phyloP scores from a whole-genome alignment of 2,888 invertebrate genomes.

The Hololepta plana region DNA sequence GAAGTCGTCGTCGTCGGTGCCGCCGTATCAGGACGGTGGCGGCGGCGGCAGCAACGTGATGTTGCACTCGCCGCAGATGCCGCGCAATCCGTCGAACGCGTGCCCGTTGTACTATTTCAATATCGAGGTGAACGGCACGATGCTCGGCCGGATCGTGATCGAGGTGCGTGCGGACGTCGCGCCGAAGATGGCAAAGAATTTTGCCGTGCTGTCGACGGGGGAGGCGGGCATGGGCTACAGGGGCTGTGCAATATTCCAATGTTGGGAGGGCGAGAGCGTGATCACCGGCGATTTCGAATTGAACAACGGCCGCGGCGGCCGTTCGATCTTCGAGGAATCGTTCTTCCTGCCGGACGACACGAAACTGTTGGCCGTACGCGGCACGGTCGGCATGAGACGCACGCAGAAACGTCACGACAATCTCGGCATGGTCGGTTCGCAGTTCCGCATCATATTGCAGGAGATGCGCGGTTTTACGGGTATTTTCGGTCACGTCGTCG shows the following conservation, averaged over 20 bases:
- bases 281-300: constrained; percentile 67
- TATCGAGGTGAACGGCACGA: constrained; percentile 52
- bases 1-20: too few relatives aligned
- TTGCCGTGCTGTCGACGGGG: constrained; percentile 50
- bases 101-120: constrained; percentile 62
- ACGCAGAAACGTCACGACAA: constrained; percentile 66
- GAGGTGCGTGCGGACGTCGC: constrained; percentile 63
- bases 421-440: constrained; percentile 66
- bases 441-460: constrained; percentile 63
- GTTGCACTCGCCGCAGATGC: constrained; percentile 34
- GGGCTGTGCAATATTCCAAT: constrained; percentile 65
- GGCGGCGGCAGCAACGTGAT: too few relatives aligned
- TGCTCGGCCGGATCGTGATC: constrained; percentile 54
- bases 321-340: constrained; percentile 57
- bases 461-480: constrained; percentile 72
- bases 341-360: constrained; percentile 71
- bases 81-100: constrained; percentile 35
- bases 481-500: constrained; percentile 64
- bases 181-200: constrained; percentile 67
- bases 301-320: constrained; percentile 64
- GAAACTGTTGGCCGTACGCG: constrained; percentile 53
- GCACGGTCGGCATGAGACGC: constrained; percentile 65
- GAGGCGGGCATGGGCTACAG: constrained; percentile 61
- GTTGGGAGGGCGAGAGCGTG: constrained; percentile 67
- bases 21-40: constrained; percentile 5